Base-by-base conservation (phyloP, 2,888 invertebrate genomes). In the Parthenolecanium corni region DNA sequence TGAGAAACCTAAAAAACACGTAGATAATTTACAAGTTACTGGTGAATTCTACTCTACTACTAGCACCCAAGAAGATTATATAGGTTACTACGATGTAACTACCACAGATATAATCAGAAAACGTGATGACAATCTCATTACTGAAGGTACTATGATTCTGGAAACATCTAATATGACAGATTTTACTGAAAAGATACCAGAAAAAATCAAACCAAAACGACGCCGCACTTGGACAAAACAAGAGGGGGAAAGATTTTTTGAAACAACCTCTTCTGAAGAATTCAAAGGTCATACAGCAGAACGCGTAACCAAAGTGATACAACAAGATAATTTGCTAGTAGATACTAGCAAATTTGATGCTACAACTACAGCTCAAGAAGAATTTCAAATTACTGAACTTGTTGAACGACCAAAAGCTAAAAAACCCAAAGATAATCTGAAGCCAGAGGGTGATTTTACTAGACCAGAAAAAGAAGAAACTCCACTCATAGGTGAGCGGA, bases 161-260 rank as follows among this genome's bases (percentile, higher is more conserved):
- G 76, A 81, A 52, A 83, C 83, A 14, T 83, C 83, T 1, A 79
- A 80, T 65, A 79, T 80, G 68, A 75, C 78, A 63, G 83, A 84
- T 66, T 84, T 77, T 67, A 78, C 80, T 1, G 78, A 82, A 69
- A 83, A 83, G 70, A 42, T 57, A 14, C 73, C 77, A 9, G 75
- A 77, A 16, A 72, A 81, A n/a, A 79, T 80, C 69, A 78, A 80
- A 64, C 80, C 80, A 14, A 72, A 75, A 18, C 77, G 83, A 64
- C 77, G 83, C 68, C 77, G 83, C 53, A 83, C 84, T 0, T 84
- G 83, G 81, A 83, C 83, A 0, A 84, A 84, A 70, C 84, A 85
- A 72, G 84, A 84, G 69, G 79, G 81, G 20, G 83, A 85, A 67
- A 84, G 67, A 65, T 70, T 83, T 70, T 82, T 84, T 67, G 69